Conservation (phyloP, 2,888 invertebrate genomes). For the Drosophila atripex region DNA sequence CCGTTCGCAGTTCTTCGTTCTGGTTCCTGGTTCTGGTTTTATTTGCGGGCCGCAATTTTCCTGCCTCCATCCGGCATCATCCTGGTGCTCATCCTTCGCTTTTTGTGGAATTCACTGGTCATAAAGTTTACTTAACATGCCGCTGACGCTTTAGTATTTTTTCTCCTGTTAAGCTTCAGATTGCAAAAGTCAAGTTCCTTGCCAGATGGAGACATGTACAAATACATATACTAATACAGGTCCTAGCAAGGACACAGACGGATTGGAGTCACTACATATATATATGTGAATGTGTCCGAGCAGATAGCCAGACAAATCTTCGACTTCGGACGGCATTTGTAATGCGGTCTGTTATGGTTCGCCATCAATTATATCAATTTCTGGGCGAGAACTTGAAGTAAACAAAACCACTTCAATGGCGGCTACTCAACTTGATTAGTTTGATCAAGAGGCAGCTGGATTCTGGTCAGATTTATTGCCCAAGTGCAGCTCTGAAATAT, state of each 20-base stretch:
- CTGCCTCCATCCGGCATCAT: slow-evolving; percentile 20
- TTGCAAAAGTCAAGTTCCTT: slow-evolving; percentile 73
- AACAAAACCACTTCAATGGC: slow-evolving; percentile 44
- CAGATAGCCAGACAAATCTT: slow-evolving; percentile 28
- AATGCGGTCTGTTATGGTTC: slow-evolving; percentile 60
- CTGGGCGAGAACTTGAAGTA: slow-evolving; percentile 40
- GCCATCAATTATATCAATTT: slow-evolving; percentile 75
- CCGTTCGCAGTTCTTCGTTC: slow-evolving; percentile 13
- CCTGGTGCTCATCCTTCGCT: slow-evolving; percentile 20
- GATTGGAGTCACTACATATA: slow-evolving; percentile 22
- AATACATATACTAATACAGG: slow-evolving; percentile 15
- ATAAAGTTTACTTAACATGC: slow-evolving; percentile 79
- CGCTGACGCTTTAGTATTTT: slow-evolving; percentile 48
- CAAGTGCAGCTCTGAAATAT: slow-evolving; percentile 21
- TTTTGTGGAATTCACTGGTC: slow-evolving; percentile 54
- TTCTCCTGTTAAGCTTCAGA: slow-evolving; percentile 66
- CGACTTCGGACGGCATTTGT: slow-evolving; percentile 37
- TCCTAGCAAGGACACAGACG: slow-evolving; percentile 17
- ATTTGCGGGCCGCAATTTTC: slow-evolving; percentile 72
- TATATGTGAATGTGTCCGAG: slow-evolving; percentile 15
- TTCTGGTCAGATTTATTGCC: slow-evolving; percentile 30
- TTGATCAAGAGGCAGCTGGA: slow-evolving; percentile 29
- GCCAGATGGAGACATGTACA: slow-evolving; percentile 51
- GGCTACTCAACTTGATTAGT: slow-evolving; percentile 51
- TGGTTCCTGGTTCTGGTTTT: slow-evolving; percentile 61